Evolutionary conservation across 2,797 vertebrate genomes (phyloP), one percentile per base, ranked within the genome.

Genomic region (Chloroceryle inda): DNA sequence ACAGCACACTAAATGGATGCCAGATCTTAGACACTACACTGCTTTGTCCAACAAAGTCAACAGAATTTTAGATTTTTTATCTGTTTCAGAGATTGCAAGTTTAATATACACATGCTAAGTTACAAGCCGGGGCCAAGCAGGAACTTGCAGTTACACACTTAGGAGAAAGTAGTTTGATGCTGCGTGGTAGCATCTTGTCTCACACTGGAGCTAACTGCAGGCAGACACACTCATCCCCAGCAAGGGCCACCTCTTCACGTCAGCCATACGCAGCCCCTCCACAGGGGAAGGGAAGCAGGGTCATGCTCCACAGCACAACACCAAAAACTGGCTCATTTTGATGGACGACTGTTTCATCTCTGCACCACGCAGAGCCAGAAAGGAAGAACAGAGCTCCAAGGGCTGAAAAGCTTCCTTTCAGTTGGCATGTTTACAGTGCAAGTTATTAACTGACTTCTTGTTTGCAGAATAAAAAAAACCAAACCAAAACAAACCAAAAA

Each of bases 291-390:
- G 53, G 0, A 1, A 23, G 38, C 55, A 88, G 24, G 13, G 44
- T 26, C 45, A 40, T 1, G 4, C 42, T 22, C 29, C 17, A 29
- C 0, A 59, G 29, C 23, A 22, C n/a, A 37, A 74, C 75, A 13
- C 14, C 40, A 38, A 87, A 88, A 62, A 23, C 0, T 29, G 29
- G 18, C 16, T 73, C 11, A 50, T 66, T 88, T 40, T 62, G 38
- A 66, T 40, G 23, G 33, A 62, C 75, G 22, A 13, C 26, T 47
- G 24, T 49, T 81, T 56, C 44, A 76, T 19, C 33, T 71, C 67
- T 78, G 21, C 27, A 78, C 16, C 9, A 45, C 0, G 0, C 0
- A 64, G 10, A 14, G 52, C 26, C 38, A 80, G 22, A 73, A 59
- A 81, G 13, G 10, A 73, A 78, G 37, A 82, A 29, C 6, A 15